These are phyloP conservation scores for Hemicordylus capensis DNA, from an alignment of 2,113 vertebrate species.

Conservation along the genomic window DNA sequence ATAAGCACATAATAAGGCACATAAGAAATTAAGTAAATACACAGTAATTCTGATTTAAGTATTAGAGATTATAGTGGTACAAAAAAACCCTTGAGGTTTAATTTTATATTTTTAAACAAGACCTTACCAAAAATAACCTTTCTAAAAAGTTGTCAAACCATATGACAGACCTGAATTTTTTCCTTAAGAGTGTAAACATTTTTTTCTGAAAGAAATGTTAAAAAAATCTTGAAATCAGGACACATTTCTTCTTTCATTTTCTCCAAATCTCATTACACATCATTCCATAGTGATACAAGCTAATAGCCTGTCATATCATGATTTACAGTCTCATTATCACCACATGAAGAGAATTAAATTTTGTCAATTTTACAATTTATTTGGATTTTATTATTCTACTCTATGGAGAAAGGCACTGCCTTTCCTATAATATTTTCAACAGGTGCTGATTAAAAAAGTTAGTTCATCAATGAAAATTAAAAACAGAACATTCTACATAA, in stretches of 20 bases:
- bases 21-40: constrained; percentile 85
- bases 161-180: constrained; percentile 85
- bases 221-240: constrained; percentile 65
- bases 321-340: constrained; percentile 38
- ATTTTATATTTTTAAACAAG: constrained; percentile 78
- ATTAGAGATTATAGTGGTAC: constrained; percentile 83
- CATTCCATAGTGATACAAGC: constrained; percentile 43
- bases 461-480: constrained; percentile 20
- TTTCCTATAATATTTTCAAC: constrained; percentile 59
- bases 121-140: constrained; percentile 86
- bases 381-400: constrained; percentile 27
- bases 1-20: constrained; percentile 89
- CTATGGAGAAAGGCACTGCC: constrained; percentile 58
- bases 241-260: constrained; percentile 65
- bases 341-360: constrained; percentile 48
- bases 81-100: constrained; percentile 80
- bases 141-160: constrained; percentile 84
- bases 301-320: neutral
- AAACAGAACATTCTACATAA: constrained; percentile 36
- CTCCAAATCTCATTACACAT: constrained; percentile 54
- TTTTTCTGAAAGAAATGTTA: constrained; percentile 70
- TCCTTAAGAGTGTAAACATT: constrained; percentile 81
- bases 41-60: constrained; percentile 81
- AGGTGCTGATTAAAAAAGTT: constrained; percentile 1
- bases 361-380: constrained; percentile 30